Evolutionary conservation across 2,888 invertebrate species (phyloP).

Genomic region (Gonocerus acuteangulatus): DNA sequence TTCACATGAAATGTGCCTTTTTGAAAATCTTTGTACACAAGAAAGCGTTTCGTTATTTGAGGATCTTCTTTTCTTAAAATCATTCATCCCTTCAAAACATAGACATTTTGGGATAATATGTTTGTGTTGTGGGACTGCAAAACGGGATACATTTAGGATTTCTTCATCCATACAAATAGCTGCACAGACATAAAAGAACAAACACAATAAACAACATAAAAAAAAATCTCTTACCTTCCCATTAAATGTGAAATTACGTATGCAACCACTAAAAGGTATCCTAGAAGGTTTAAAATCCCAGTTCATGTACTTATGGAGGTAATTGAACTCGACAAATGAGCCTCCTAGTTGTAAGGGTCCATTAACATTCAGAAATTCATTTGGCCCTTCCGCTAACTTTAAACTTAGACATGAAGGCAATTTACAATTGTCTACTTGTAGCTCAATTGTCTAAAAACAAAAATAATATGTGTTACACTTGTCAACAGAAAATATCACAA

Average conservation of each 20-base stretch:
- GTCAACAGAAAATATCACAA: too few species aligned
- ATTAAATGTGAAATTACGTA: constrained; percentile 83
- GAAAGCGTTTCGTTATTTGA: too few species aligned
- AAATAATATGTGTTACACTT: too few species aligned
- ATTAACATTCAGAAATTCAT: constrained; percentile 69
- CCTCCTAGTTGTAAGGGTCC: constrained; percentile 83
- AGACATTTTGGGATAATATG: too few species aligned
- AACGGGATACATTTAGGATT: too few species aligned
- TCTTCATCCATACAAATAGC: too few species aligned
- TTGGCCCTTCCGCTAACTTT: constrained; percentile 60
- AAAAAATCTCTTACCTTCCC: too few species aligned
- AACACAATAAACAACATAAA: neutral
- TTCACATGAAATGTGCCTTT: too few species aligned
- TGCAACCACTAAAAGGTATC: constrained; percentile 76
- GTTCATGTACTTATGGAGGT: constrained; percentile 54
- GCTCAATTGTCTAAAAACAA: constrained; percentile 52
- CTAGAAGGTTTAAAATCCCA: constrained; percentile 65
- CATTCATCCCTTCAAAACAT: too few species aligned
- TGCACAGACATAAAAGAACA: neutral
- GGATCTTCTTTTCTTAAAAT: too few species aligned
- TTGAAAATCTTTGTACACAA: too few species aligned
- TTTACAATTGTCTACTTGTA: constrained; percentile 70
- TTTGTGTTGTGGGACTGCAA: too few species aligned
- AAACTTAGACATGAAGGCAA: constrained; percentile 62
- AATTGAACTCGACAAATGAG: constrained; percentile 56